Base-by-base conservation (phyloP, 2,888 invertebrate species). In the Drosophila histrio region DNA sequence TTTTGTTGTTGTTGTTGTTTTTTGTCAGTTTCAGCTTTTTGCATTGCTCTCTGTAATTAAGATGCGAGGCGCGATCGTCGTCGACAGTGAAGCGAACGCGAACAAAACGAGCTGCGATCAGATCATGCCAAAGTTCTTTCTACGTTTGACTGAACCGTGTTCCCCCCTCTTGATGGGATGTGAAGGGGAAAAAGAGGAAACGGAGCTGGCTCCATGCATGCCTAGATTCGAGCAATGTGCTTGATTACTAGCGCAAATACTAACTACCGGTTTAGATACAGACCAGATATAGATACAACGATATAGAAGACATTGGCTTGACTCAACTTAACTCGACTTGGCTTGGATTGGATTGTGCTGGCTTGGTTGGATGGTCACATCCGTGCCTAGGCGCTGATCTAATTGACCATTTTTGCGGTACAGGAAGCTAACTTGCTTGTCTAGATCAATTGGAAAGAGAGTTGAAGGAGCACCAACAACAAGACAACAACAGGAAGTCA, bases 201-300 rank as follows among this genome's bases (percentile, higher is more conserved):
- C 32, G 30, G 44, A 49, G 56, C 53, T 56, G 56, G 41, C 66
- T 70, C 74, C 87, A 83, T 82, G 87, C 82, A 86, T 82, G 82
- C 82, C 82, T 80, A 82, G 81, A 83, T 80, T 60, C 66, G 38
- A 77, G 87, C 84, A 70, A 83, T 82, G 87, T 80, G 83, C 84
- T 86, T 82, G 82, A 82, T 86, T 82, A 77, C 84, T 72, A 82
- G 81, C 84, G 81, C 82, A 82, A 82, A 87, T 82, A 82, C 87
- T 80, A 86, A 82, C 81, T 82, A 82, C 81, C 81, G 81, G 81
- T 82, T 82, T 82, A 79, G 81, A 86, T 82, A 64, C 79, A 64
- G 67, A 65, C 58, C 72, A 69, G 74, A 83, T 82, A 63, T 82
- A 63, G 36, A 60, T 44, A 32, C 32, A 59, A 9, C 36, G 53